Evolutionary conservation across 2,888 invertebrate genomes (phyloP), one percentile per base, ranked within the genome.

Genomic region (Leptinotarsa juncta): DNA sequence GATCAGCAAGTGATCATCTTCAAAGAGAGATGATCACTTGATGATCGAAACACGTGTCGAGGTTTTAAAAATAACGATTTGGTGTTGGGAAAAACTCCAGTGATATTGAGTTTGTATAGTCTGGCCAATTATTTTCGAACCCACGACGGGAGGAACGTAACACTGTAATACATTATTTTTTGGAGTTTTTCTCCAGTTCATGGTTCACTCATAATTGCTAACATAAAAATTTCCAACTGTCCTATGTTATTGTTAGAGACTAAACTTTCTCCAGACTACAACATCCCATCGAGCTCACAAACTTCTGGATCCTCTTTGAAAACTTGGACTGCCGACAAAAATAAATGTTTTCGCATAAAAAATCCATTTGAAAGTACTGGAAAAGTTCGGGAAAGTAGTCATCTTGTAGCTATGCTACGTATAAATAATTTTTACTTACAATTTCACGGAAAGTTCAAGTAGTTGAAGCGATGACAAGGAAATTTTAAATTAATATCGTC

Each of bases 331-430:
- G 23, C 57, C 15, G 57, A 57, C 23, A 57, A 57, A 57, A 57
- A 57, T 57, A 57, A 57, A 57, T 57, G 20, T 57, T 57, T 57
- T 57, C 15, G 23, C 15, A 57, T 23, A 23, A 57, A 57, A 57
- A 57, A 23, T 14, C 18, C 18, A 14, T 55, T 55, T 18, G 7
- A 20, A 55, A 55, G 20, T 23, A 57, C 57, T 57, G 23, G 14
- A 57, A 18, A 57, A 57, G 12, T 57, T 57, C 14, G 4, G 57
- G 20, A 57, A 57, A 57, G 23, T 14, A 57, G 57, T 12, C 57
- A 57, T 57, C 57, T 57, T 57, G 20, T 57, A 57, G 57, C 14
- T 57, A 57, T 57, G 20, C 14, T 23, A 20, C 14, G 57, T 20
- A 57, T 14, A 23, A 57, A 20, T 12, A 18, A 57, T 23, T 57